These are phyloP conservation scores for Pimephales promelas DNA, from an alignment of 2,113 vertebrate species.

Conservation along the genomic window DNA sequence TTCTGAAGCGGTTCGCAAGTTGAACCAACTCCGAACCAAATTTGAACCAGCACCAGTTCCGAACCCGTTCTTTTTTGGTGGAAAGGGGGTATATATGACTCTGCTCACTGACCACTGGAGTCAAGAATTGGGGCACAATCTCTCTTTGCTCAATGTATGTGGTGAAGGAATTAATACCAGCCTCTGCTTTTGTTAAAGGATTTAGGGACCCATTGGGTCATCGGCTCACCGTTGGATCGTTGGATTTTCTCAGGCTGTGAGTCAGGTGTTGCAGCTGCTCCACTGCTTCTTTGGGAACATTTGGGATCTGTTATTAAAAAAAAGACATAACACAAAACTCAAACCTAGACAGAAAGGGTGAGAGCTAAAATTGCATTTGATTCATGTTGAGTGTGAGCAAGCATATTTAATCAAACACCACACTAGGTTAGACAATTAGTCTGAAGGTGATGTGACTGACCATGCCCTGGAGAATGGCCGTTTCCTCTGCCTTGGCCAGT, in stretches of 20 bases:
- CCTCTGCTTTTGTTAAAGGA: neutral
- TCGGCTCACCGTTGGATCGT: constrained; percentile 84
- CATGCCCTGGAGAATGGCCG: constrained; percentile 82
- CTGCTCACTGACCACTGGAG: no score
- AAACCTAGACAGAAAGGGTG: neutral
- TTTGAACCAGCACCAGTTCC: no score
- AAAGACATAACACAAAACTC: neutral
- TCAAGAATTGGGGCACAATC: neutral
- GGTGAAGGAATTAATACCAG: neutral
- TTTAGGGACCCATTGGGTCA: neutral
- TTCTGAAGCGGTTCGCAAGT: no score
- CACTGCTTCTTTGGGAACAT: constrained; percentile 80
- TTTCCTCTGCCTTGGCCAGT: constrained; percentile 85
- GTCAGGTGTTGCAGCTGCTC: constrained; percentile 87
- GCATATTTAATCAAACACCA: neutral
- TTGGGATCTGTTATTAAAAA: constrained; percentile 76
- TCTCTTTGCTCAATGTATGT: neutral
- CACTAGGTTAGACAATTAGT: neutral
- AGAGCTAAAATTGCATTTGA: neutral
- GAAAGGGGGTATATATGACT: neutral
- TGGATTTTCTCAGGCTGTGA: constrained; percentile 86
- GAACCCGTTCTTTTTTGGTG: no score
- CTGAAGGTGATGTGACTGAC: constrained; percentile 71
- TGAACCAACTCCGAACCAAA: no score
- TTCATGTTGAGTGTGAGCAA: neutral